Evolutionary conservation across 2,113 vertebrate species (phyloP).

Genomic region (Cyprinodon variegatus): DNA sequence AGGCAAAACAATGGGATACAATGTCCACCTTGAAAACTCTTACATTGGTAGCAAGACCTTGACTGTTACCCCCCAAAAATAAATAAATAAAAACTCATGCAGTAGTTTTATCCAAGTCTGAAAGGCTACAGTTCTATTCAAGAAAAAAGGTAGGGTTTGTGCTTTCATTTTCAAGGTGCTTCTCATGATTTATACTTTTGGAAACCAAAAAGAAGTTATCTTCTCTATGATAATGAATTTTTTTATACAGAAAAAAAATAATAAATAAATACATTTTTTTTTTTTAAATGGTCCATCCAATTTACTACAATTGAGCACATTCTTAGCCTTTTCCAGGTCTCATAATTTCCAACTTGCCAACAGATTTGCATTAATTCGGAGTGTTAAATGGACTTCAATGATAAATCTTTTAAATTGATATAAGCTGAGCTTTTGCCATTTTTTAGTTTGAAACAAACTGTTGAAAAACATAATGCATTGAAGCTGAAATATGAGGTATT

Average conservation of each 20-base stretch:
- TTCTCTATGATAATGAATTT: too few species aligned
- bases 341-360: not conserved
- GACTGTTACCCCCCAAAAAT: not conserved
- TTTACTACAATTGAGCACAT: not conserved
- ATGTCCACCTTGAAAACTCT: not conserved
- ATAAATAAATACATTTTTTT: too few species aligned
- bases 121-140: not conserved
- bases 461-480: not conserved
- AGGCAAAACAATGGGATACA: not conserved
- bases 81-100: not conserved
- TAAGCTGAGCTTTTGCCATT: not conserved
- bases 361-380: not conserved
- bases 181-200: too few species aligned
- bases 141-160: not conserved
- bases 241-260: too few species aligned
- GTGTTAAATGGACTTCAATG: not conserved
- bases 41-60: not conserved
- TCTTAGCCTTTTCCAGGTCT: not conserved
- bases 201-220: too few species aligned
- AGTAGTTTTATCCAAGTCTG: not conserved
- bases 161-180: too few species aligned
- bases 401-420: not conserved
- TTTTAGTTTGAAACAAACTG: not conserved
- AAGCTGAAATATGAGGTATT: conserved; percentile 27
- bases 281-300: not conserved